Conservation (phyloP, 1,140 invertebrate species). For the Potamilus streckersoni region DNA sequence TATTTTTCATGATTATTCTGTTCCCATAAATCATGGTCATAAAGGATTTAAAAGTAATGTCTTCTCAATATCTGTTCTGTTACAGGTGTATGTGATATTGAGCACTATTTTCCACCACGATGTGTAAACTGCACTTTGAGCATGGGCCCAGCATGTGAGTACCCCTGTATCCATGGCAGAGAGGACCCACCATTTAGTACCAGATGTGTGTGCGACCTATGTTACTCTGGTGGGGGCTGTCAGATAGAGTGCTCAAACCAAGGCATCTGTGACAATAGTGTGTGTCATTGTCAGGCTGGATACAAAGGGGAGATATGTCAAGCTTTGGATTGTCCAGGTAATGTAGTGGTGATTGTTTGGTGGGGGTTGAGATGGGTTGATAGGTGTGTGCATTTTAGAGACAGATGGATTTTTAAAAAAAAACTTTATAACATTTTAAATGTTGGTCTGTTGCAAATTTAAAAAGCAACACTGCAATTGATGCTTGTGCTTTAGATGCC, state of each 20-base stretch:
- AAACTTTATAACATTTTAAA: too few relatives aligned
- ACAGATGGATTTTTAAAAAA: too few relatives aligned
- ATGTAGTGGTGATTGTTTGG: too few relatives aligned
- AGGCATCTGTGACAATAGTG: slow-evolving; percentile 42
- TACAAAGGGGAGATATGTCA: slow-evolving; percentile 64
- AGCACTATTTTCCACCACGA: slow-evolving; percentile 44
- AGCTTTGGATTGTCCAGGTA: slow-evolving; percentile 45
- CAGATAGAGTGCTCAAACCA: slow-evolving; percentile 45
- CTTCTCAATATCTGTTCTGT: too few relatives aligned
- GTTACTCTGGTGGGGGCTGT: slow-evolving; percentile 51
- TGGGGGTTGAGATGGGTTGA: too few relatives aligned
- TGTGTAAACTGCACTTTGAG: slow-evolving; percentile 50
- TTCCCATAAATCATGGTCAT: too few relatives aligned
- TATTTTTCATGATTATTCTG: too few relatives aligned
- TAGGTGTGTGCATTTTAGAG: too few relatives aligned
- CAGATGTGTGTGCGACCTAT: slow-evolving; percentile 48
- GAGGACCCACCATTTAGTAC: slow-evolving; percentile 45
- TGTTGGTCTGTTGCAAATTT: too few relatives aligned
- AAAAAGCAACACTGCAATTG: too few relatives aligned
- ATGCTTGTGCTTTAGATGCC: too few relatives aligned
- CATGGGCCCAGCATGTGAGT: slow-evolving; percentile 53
- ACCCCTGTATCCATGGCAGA: slow-evolving; percentile 51
- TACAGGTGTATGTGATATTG: slow-evolving; percentile 44
- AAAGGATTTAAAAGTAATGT: too few relatives aligned
- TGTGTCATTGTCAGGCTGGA: slow-evolving; percentile 60